Base-by-base conservation (phyloP, 2,797 vertebrate species). In the Sebastes reedi region DNA sequence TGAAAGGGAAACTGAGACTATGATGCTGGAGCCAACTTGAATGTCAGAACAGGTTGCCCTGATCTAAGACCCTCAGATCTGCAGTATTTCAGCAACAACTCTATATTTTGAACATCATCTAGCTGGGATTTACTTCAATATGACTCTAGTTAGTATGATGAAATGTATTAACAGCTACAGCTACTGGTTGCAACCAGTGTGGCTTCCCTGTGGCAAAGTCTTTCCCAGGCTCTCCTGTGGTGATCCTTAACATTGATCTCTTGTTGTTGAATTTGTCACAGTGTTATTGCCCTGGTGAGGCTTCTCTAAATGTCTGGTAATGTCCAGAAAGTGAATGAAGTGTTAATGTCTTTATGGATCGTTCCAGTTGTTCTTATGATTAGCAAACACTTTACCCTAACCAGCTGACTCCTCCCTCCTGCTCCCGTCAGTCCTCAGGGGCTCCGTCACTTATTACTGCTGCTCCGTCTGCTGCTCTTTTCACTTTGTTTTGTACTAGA, bases 261-360 rank as follows among this genome's bases (percentile, higher is more conserved):
- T 81, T 74, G 82, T 83, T 78, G 87, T 72, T 87, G 86, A 83
- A 93, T 92, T 92, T 90, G 92, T 91, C 89, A 87, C 87, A 88
- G 89, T 79, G 72, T 90, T 87, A 88, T 85, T 87, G 79, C 83
- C 76, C 87, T 82, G 58, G 75, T 74, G 87, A 87, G 72, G 58
- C 77, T 81, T 82, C 82, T 83, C 79, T 83, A 80, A 82, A 89
- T 81, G 82, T 80, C 77, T 77, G 79, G 3, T 87, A 88, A 90
- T 75, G 77, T 70, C 75, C 30, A 59, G 18, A 50, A 9, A 32
- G 24, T 78, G 79, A 91, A 91, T 89, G 75, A 90, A 85, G 86
- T 87, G 88, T 87, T 92, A 84, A 92, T 91, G 90, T 92, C 87
- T 92, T 90, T 82, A 90, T 92, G 84, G 85, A 92, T 90, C 52